These are phyloP conservation scores for Embiotoca jacksoni DNA, from an alignment of 2,113 vertebrate species.

Conservation along the genomic window DNA sequence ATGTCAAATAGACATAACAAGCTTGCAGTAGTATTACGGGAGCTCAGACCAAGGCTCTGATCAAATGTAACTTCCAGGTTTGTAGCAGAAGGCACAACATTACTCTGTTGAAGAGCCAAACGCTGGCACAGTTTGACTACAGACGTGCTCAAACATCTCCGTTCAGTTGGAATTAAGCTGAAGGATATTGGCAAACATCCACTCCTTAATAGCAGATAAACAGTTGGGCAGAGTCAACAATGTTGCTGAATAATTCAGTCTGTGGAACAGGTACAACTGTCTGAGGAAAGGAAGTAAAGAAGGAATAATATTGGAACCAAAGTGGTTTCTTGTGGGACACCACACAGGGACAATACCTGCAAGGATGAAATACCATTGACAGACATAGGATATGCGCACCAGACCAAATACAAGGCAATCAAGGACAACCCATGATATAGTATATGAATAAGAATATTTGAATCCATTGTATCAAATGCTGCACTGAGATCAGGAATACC, in stretches of 20 bases:
- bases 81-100: background rate
- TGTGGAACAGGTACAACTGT: constrained; percentile 9
- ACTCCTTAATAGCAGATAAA: constrained; percentile 46
- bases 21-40: background rate
- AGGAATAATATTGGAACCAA: background rate
- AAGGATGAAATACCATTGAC: background rate
- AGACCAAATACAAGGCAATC: background rate
- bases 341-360: background rate
- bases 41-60: background rate
- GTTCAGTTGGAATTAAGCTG: constrained; percentile 26
- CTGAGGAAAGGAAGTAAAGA: background rate
- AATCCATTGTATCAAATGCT: background rate
- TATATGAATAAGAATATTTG: constrained; percentile 9
- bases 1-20: background rate
- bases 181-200: constrained; percentile 39
- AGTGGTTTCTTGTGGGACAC: constrained; percentile 3
- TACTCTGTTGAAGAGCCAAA: constrained; percentile 16
- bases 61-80: background rate
- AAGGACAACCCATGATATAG: background rate
- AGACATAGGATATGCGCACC: background rate
- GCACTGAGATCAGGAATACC: background rate
- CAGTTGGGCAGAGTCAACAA: constrained; percentile 25
- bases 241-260: constrained; percentile 22
- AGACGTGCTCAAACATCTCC: background rate
- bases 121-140: constrained; percentile 2